Conservation (phyloP, 2,113 vertebrate species). For the Natator depressus region DNA sequence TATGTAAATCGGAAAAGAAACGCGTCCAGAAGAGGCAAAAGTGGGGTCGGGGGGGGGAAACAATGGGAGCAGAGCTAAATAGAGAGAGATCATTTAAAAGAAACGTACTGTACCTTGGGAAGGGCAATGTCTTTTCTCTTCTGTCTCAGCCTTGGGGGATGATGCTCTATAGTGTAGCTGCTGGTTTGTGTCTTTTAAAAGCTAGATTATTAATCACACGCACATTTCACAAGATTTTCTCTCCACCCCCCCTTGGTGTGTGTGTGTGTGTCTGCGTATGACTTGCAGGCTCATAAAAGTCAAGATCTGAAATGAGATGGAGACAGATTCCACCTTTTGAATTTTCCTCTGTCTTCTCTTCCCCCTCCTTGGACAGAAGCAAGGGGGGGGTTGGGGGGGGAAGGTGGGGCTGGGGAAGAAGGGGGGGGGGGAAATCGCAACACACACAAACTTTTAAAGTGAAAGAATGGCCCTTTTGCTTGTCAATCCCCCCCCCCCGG, state of each 20-base stretch:
- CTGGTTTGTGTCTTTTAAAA: neutral
- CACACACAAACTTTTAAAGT: neutral
- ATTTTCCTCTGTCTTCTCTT: neutral
- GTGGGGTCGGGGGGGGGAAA: neutral
- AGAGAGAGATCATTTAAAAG: neutral
- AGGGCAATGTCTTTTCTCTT: neutral
- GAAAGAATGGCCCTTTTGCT: constrained; percentile 3
- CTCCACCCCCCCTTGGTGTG: neutral
- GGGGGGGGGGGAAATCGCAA: neutral
- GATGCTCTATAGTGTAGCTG: neutral
- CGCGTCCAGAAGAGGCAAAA: neutral
- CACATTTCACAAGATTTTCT: neutral
- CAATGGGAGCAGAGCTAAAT: neutral
- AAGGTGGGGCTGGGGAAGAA: neutral
- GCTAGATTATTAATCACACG: neutral
- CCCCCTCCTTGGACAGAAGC: neutral
- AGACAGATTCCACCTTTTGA: neutral
- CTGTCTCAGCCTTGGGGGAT: neutral
- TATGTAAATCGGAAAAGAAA: neutral
- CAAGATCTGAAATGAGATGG: neutral
- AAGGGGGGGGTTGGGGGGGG: neutral
- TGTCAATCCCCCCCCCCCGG: constrained; percentile 60
- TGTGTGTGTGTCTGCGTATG: neutral
- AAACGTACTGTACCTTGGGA: neutral
- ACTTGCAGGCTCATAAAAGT: neutral